Evolutionary conservation across 64 coral and sea anemone genomes (phyloP), one percentile per base, ranked within the genome.

Genomic region (Actinia tenebrosa): DNA sequence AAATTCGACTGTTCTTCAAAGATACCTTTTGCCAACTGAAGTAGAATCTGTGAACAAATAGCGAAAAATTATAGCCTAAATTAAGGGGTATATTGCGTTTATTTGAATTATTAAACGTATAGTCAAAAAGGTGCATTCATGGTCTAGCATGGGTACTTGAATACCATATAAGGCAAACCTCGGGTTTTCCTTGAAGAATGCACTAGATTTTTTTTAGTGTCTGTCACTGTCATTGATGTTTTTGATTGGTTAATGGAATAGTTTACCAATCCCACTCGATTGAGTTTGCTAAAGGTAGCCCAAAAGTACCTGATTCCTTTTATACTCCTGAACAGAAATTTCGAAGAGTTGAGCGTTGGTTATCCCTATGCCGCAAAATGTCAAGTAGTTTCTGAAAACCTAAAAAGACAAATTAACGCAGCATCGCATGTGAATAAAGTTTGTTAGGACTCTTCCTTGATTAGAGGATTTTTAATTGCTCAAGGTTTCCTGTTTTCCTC

Each of bases 271-370:
- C 66, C n/a, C 25, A 71, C 66, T 71, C 66, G 10, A 1, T 71
- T n/a, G 9, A 71, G 23, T 71, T 26, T 26, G 25, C 66, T 71
- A 71, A 71, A 71, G 66, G 66, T 72, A 72, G 11, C 25, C 69
- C 69, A 72, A 72, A 37, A 15, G n/a, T 86, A 98, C 95, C 92
- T 98, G 95, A 80, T 98, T 98, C 64, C 95, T 89, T 84, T 92
- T 92, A 89, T 92, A 98, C 82, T 98, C 95, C 64, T 91, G 89
- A 11, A 94, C 95, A 15, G 95, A 98, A 20, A 94, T 94, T 86
- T 98, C 95, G 53, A 98, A 98, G 53, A 98, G 80, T 84, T 98
- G 95, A 17, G 96, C 96, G 68, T 98, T 98, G 42, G 96, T 98
- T 53, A 98, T 94, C 1, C 96, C 96, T 59, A 98, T 98, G 1